These are phyloP conservation scores for Lates japonicus DNA, from an alignment of 2,797 vertebrate genomes.

Conservation along the genomic window DNA sequence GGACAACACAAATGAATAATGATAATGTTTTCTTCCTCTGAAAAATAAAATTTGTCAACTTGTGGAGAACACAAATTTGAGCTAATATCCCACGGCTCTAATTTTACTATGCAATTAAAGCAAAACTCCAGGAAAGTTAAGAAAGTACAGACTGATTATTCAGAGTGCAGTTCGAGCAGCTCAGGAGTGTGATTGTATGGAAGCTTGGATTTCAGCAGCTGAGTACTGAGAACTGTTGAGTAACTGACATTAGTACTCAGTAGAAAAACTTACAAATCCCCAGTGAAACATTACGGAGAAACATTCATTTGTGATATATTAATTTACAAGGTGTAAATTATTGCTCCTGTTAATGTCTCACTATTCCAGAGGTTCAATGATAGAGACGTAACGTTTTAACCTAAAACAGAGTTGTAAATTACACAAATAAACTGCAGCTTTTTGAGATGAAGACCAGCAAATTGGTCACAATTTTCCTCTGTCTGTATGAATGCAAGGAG, in stretches of 20 bases:
- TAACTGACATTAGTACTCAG: background rate
- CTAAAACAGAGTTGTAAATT: background rate
- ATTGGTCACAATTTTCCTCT: slow-evolving; percentile 12
- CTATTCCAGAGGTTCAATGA: background rate
- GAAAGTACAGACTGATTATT: background rate
- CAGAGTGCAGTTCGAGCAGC: background rate
- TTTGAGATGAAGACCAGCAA: slow-evolving; percentile 27
- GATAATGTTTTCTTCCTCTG: background rate
- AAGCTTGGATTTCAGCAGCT: background rate
- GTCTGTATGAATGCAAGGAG: slow-evolving; percentile 15
- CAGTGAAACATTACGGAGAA: background rate
- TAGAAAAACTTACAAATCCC: slow-evolving; percentile 13
- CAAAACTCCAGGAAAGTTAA: background rate
- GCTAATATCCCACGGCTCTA: background rate
- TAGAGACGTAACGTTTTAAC: background rate
- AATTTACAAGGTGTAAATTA: slow-evolving; percentile 10
- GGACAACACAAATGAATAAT: background rate
- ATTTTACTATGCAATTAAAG: slow-evolving; percentile 3
- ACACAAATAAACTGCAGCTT: slow-evolving; percentile 1
- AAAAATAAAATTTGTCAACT: background rate
- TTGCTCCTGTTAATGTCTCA: slow-evolving; percentile 6
- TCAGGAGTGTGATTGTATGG: background rate
- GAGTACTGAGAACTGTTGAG: background rate
- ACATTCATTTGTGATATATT: slow-evolving; percentile 6
- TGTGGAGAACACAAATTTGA: background rate